Percentiles rank a stretch among this genome's conserved stretches.
Conservation (phyloP, 2,888 invertebrate genomes). For the Eucera pruinosa region DNA sequence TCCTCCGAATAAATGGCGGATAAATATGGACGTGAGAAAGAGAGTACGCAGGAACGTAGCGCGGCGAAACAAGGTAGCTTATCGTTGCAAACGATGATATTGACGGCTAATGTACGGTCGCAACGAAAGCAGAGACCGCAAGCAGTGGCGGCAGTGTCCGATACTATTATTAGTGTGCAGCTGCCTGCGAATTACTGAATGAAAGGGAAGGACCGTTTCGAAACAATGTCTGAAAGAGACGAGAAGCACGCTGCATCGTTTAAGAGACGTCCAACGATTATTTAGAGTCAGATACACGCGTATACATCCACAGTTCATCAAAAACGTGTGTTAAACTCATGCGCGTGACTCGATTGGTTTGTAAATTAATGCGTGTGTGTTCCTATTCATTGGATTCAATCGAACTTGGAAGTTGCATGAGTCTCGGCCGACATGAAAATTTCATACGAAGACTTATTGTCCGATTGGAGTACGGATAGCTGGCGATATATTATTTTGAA, state of each 20-base stretch:
- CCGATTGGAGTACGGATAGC: background rate
- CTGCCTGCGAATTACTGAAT: slow-evolving; percentile 80
- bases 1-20: slow-evolving; percentile 9
- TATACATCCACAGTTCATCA: background rate
- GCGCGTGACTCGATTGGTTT: slow-evolving; percentile 20
- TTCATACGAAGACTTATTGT: background rate
- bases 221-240: slow-evolving; percentile 75
- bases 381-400: slow-evolving; percentile 11
- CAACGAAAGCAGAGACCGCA: slow-evolving; percentile 57
- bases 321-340: background rate
- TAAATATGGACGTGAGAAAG: slow-evolving; percentile 1
- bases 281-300: slow-evolving; percentile 38
- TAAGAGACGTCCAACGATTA: slow-evolving; percentile 59
- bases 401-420: background rate
- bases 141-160: slow-evolving; percentile 72
- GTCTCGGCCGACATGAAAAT: no score
- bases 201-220: slow-evolving; percentile 76
- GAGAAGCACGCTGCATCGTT: slow-evolving; percentile 51
- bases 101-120: slow-evolving; percentile 54
- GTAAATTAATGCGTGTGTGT: slow-evolving; percentile 14
- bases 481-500: slow-evolving; percentile 12
- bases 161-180: slow-evolving; percentile 81
- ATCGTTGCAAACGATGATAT: slow-evolving; percentile 46
- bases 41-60: slow-evolving; percentile 10
- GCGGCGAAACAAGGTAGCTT: slow-evolving; percentile 39